Conservation (phyloP, 1,140 invertebrate species). For the Pygmarrhopalites habei region DNA sequence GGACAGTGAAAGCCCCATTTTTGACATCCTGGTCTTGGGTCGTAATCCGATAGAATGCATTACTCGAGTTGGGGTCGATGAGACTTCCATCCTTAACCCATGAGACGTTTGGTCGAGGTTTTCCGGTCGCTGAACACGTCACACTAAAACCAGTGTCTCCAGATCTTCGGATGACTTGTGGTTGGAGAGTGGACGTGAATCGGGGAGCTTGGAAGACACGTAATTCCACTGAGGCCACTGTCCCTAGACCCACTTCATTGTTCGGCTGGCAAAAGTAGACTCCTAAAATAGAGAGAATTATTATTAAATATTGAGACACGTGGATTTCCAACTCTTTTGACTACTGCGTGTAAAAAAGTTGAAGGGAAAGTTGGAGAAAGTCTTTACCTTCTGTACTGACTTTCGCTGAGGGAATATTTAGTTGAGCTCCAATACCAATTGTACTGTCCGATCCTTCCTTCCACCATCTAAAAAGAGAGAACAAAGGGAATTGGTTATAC, state of each 20-base stretch:
- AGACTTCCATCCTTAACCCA: slow-evolving; percentile 82
- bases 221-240: slow-evolving; percentile 68
- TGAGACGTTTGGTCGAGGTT: slow-evolving; percentile 69
- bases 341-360: too few relatives aligned
- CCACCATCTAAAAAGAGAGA: slow-evolving; percentile 59
- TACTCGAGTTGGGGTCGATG: slow-evolving; percentile 55
- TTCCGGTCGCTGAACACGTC: slow-evolving; percentile 75
- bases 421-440: slow-evolving; percentile 66
- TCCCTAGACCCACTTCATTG: slow-evolving; percentile 78
- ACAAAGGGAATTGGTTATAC: too few relatives aligned
- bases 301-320: too few relatives aligned
- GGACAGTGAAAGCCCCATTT: slow-evolving; percentile 67
- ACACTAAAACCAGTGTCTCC: slow-evolving; percentile 71
- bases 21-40: slow-evolving; percentile 63
- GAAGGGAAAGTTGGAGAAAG: too few relatives aligned
- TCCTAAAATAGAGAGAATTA: too few relatives aligned
- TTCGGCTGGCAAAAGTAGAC: slow-evolving; percentile 62
- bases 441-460: slow-evolving; percentile 60
- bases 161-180: slow-evolving; percentile 50
- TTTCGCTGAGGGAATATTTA: slow-evolving; percentile 74
- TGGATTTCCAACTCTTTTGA: too few relatives aligned
- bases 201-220: slow-evolving; percentile 79
- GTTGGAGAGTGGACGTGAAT: slow-evolving; percentile 66
- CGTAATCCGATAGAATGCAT: slow-evolving; percentile 63
- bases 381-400: slow-evolving; percentile 78